Evolutionary conservation across 1,140 invertebrate species (phyloP), one percentile per base, ranked within the genome.

Genomic region (Lucilia sericata): DNA sequence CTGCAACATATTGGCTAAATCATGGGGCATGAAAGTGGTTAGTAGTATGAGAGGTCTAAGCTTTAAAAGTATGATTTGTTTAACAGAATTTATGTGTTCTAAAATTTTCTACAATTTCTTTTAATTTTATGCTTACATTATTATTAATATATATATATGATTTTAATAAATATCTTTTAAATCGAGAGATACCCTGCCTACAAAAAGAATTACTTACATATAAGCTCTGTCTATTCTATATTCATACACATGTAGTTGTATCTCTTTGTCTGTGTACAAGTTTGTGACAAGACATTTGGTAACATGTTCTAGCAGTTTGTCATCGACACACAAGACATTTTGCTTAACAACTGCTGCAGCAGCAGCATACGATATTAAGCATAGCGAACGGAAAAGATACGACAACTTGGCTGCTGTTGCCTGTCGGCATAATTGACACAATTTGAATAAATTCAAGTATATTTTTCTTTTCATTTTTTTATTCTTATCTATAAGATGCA

Each of bases 361-460:
- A 42, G 42, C 42, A 42, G 42, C 42, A 42, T 42, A 70, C n/a
- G 65, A 14, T 21, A 70, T n/a, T 25, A 9, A 19, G n/a, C 10
- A 70, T 12, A 12, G 19, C 65, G 65, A 19, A 21, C 21, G 19
- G 19, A 17, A 19, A 70, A 70, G 65, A 21, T 70, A 80, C 42
- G 76, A 51, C 76, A 80, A 80, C 76, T 80, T 80, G 76, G 76
- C 76, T 80, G 76, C 76, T 80, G 76, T 80, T 80, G 76, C 42
- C 76, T 80, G 76, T 80, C 76, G 76, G 76, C 76, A 21, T 80
- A 80, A 80, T 80, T 80, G 76, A 80, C 76, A 80, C 76, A 80
- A 80, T 80, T 80, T 80, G 76, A 80, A 80, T 80, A 80, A 80
- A 80, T 70, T 70, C 65, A 70, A 70, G 65, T 70, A 70, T 70